A percentile compares a stretch with the other conserved stretches of the same genome.
phyloP scores from a whole-genome alignment of 1,140 invertebrate genomes.

The Ptiloglossa arizonensis region DNA sequence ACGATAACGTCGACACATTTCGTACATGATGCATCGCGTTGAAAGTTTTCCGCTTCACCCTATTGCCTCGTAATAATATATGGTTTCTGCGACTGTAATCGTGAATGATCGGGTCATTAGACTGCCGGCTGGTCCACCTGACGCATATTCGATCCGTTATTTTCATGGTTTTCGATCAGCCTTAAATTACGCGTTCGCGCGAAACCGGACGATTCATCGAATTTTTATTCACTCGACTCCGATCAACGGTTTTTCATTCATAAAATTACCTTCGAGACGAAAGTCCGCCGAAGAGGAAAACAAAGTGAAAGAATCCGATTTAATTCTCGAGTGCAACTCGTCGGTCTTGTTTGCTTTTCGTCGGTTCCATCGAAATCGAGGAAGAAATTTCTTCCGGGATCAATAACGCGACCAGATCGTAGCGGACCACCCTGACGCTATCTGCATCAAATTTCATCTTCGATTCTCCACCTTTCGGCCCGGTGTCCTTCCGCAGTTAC shows the following conservation, averaged over 20 bases:
- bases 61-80: conserved; percentile 57
- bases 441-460: conserved; percentile 53
- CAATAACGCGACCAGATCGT: conserved; percentile 30
- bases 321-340: background rate
- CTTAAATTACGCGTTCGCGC: background rate
- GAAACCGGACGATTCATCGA: background rate
- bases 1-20: conserved; percentile 55
- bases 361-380: background rate
- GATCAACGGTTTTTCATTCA: background rate
- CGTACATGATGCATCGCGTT: conserved; percentile 65
- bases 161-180: conserved; percentile 9
- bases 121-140: background rate
- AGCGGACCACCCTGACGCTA: conserved; percentile 1
- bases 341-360: background rate
- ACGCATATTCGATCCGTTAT: conserved; percentile 6
- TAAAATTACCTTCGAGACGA: background rate
- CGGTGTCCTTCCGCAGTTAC: background rate
- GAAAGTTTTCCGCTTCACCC: conserved; percentile 63
- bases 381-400: background rate
- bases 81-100: conserved; percentile 58
- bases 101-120: conserved; percentile 66
- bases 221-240: background rate
- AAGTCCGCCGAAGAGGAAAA: background rate
- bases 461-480: conserved; percentile 42
- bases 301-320: no score